A percentile compares a stretch with the other conserved stretches of the same genome.
phyloP scores from a whole-genome alignment of 1,140 invertebrate species.

The Arion vulgaris region DNA sequence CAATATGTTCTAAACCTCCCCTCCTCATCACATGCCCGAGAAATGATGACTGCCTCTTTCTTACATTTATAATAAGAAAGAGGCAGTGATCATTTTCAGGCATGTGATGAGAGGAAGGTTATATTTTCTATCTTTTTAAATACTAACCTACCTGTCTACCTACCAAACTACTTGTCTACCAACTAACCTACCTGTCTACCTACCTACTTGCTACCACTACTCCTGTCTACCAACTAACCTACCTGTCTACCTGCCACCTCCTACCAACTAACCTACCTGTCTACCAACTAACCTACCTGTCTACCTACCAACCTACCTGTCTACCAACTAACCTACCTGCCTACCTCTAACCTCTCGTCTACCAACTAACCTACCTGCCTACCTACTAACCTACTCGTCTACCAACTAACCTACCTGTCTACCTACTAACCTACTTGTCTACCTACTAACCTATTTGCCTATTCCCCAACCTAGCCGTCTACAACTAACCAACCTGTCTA shows the following conservation, averaged over 20 bases:
- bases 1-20: too few relatives aligned
- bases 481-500: neutral
- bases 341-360: neutral
- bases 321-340: neutral
- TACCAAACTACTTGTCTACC: neutral
- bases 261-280: neutral
- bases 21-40: too few relatives aligned
- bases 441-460: too few relatives aligned
- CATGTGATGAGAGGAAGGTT: too few relatives aligned
- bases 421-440: neutral
- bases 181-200: neutral
- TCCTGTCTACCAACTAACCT: neutral
- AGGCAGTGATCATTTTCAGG: too few relatives aligned
- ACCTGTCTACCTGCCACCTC: neutral
- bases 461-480: neutral
- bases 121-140: neutral
- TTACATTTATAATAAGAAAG: too few relatives aligned
- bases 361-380: too few relatives aligned
- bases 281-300: neutral
- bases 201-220: neutral
- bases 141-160: neutral
- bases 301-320: neutral
- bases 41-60: too few relatives aligned
- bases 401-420: too few relatives aligned
- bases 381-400: neutral